Base-by-base conservation (phyloP, 2,888 invertebrate genomes). In the Hipparchia semele region DNA sequence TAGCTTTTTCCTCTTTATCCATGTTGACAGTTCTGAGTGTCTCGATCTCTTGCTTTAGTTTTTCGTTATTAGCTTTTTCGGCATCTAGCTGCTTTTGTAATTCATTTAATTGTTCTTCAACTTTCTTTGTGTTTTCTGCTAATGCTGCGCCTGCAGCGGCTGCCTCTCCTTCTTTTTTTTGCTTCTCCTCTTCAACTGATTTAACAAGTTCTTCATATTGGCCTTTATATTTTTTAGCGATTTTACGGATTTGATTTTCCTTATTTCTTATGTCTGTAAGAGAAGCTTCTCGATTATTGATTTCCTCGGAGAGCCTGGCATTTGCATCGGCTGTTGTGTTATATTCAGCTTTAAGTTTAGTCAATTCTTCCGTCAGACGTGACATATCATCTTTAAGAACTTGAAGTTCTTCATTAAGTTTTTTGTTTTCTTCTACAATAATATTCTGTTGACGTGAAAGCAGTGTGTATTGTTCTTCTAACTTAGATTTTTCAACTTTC, bases 161-260 rank as follows among this genome's bases (percentile, higher is more conserved):
- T 3, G 89, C 88, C 78, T 95, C 95, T 1, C 89, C 95, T 80
- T 95, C 96, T 70, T 87, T 88, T 78, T 93, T 95, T 77, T 94
- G 94, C 80, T 95, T 95, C 65, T 95, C 95, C 80, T 95, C 95
- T 77, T 96, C 96, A 33, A 95, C 90, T 13, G 95, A 94, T 84
- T 96, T 96, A 0, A 95, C 93, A 33, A 97, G 92, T 79, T 98
- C 98, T 84, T 97, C 97, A 85, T 95, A 98, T 79, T 97, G 97
- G 9, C 96, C 96, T 88, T 98, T 99, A 86, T 99, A 99, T 83
- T 98, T 98, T 82, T 98, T 97, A 6, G 98, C 99, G 79, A 99
- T 98, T 86, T 97, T 98, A 79, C 97, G 95, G 58, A 98, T 96
- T 85, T 96, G 96, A 77, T 95, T 90, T 86, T 96, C 96, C 80